These are phyloP conservation scores for Dicrurus megarhynchus DNA, from an alignment of 2,113 vertebrate species.

Conservation along the genomic window DNA sequence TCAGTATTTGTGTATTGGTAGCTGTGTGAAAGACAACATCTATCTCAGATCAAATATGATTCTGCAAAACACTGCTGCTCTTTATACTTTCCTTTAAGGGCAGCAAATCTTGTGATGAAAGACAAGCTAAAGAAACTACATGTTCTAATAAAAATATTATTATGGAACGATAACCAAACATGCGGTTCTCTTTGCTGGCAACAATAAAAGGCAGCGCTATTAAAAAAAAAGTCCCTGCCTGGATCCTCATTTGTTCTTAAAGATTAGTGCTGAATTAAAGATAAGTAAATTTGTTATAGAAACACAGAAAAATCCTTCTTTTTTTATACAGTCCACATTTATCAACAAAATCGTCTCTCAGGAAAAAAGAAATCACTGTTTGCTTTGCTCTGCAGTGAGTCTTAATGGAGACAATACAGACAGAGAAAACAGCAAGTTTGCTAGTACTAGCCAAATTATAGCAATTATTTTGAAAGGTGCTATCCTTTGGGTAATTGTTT, in stretches of 20 bases:
- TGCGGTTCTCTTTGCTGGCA: not conserved
- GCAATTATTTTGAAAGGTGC: not conserved
- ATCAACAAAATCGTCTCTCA: not conserved
- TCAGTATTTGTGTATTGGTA: not conserved
- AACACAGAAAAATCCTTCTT: not conserved
- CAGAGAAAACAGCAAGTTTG: not conserved
- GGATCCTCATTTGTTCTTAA: not conserved
- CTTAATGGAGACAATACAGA: not conserved
- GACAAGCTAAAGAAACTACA: not conserved
- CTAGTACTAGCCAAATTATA: not conserved
- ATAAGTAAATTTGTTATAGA: not conserved
- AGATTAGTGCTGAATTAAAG: not conserved
- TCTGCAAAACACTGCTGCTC: not conserved
- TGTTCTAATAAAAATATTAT: not conserved
- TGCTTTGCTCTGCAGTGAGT: not conserved
- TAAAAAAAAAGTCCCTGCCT: not conserved
- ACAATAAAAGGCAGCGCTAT: not conserved
- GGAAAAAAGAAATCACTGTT: not conserved
- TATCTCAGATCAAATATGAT: not conserved
- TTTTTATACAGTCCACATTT: not conserved
- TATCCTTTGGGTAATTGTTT: not conserved
- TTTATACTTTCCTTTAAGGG: not conserved
- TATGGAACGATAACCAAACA: not conserved
- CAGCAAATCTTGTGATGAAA: not conserved
- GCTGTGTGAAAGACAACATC: not conserved